Base-by-base conservation (phyloP, 2,888 invertebrate species). In the Lithophane socia region DNA sequence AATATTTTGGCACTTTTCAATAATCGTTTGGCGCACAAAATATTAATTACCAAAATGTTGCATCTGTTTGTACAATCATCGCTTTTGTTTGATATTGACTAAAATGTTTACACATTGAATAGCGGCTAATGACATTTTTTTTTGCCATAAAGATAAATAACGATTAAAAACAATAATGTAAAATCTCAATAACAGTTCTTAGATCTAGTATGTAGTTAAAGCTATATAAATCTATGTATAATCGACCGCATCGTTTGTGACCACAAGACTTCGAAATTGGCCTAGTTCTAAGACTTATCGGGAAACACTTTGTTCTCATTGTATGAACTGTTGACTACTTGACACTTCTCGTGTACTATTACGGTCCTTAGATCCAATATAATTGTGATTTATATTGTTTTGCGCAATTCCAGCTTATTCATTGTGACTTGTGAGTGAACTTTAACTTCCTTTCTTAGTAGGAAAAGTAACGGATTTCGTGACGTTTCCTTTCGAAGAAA, bases 341-440 rank as follows among this genome's bases (percentile, higher is more conserved):
- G 84, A 80, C 81, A 80, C 49, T 68, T 64, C 60, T 72, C 72
- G 78, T 82, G 78, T 82, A 78, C 64, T 82, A 78, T 78, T 72
- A 18, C 74, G 54, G 54, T 56, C 58, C 68, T 82, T 78, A 63
- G 21, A 75, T 78, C 61, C 71, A 49, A 66, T 74, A 49, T 64
- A 77, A 85, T 68, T 69, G 61, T 71, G 67, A 73, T 82, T 52
- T 82, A 82, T 67, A 60, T 64, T 61, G 49, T 58, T 76, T 71
- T 71, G 47, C 44, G 12, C n/a, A 16, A 12, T 42, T 54, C 29
- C 49, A 56, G 37, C 49, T 60, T 44, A 54, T 80, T 24, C 7
- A 16, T 72, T 72, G 16, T 44, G 24, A 56, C 5, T 58, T 37
- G 58, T 12, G 12, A 42, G 1, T 72, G n/a, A 47, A 24, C 24